Evolutionary conservation across 1,140 invertebrate genomes (phyloP).

Genomic region (Zaprionus gabonicus): DNA sequence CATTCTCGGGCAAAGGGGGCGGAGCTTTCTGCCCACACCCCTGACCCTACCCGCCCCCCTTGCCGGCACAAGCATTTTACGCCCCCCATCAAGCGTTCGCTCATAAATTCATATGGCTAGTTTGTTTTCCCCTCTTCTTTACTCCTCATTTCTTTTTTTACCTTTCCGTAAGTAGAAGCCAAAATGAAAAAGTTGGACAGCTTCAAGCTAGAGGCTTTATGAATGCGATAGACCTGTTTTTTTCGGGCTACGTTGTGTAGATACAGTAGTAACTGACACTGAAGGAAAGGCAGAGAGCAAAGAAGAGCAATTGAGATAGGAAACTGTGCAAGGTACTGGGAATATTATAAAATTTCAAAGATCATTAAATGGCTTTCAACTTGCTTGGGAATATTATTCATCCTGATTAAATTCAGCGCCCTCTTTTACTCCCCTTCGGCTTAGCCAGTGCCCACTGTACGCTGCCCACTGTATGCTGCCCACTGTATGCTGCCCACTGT

Average conservation of each 20-base stretch:
- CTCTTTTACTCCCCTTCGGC: no score
- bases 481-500: not conserved
- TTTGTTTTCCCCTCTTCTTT: slow-evolving; percentile 48
- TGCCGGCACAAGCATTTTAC: slow-evolving; percentile 18
- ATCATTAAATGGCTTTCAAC: no score
- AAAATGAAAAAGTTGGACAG: slow-evolving; percentile 68
- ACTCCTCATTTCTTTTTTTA: slow-evolving; percentile 23
- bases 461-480: no score
- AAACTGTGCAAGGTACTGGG: no score
- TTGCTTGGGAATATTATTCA: no score
- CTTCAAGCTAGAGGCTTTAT: slow-evolving; percentile 20
- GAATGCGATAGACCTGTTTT: not conserved
- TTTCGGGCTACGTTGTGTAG: not conserved
- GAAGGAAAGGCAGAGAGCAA: not conserved
- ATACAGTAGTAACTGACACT: slow-evolving; percentile 23
- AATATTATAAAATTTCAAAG: no score
- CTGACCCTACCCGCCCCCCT: not conserved
- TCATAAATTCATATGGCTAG: slow-evolving; percentile 82
- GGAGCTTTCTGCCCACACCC: not conserved
- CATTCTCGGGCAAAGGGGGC: slow-evolving; percentile 30
- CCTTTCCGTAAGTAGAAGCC: slow-evolving; percentile 30
- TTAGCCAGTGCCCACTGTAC: no score
- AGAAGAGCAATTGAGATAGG: no score
- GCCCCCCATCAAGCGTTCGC: slow-evolving; percentile 29
- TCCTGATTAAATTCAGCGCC: no score